Evolutionary conservation across 2,797 vertebrate genomes (phyloP), one percentile per base, ranked within the genome.

Genomic region (Otus scops): DNA sequence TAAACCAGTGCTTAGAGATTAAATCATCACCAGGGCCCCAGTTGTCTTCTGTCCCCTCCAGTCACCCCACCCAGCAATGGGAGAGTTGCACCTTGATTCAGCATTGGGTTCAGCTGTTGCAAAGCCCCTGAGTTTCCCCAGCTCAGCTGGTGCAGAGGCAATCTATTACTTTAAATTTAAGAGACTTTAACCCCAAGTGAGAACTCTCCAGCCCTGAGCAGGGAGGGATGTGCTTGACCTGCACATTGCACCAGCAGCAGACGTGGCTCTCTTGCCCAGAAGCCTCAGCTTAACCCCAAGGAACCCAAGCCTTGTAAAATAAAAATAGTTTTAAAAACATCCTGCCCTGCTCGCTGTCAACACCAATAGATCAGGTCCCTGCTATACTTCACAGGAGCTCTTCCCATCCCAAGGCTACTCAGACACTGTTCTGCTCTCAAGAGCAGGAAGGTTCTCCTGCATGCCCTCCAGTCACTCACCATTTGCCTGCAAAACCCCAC

Each of bases 201-300:
- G 64, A 71, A 3, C 13, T 23, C 36, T 9, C 28, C 63, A 74
- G 38, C 41, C 53, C 53, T 0, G 1, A 28, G 24, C 13, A 11
- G 39, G 24, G 53, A n/a, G 45, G 48, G 45, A 4, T 3, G 30
- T 1, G 1, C 53, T 48, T 3, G 23, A 39, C 57, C 43, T 1
- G 0, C 30, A 8, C 1, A 1, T 13, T 0, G 3, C n/a, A 45
- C 57, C 7, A 0, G 3, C 63, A 28, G 19, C 0, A 0, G 64
- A 12, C 0, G 0, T 1, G 32, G 11, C 4, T 60, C 2, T 18
- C 68, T 7, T 3, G 6, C 47, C 28, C 73, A 19, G 47, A 48
- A 73, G 7, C 68, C 47, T 63, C 68, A 41, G 64, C 19, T 70
- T 28, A 76, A 26, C 34, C 63, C 53, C 4, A 28, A 45, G 36